Percentiles rank a stretch among this genome's conserved stretches.
These are phyloP conservation scores for Dasysyrphus tricinctus DNA, from an alignment of 2,888 invertebrate genomes.

Conservation along the genomic window DNA sequence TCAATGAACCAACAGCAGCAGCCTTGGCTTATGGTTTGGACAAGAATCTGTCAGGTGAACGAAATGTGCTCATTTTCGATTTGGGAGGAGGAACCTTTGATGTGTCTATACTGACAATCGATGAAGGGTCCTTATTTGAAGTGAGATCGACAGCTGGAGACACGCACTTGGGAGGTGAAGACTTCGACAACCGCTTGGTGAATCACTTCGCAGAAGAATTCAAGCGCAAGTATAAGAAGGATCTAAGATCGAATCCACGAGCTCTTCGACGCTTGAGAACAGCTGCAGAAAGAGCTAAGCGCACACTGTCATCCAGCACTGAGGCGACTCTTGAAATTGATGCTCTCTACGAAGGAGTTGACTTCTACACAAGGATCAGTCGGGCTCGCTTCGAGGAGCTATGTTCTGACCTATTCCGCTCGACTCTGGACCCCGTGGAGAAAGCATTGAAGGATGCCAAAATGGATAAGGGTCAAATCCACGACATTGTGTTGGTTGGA, in stretches of 20 bases:
- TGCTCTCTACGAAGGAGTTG: constrained; percentile 89
- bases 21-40: constrained; percentile 96
- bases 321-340: constrained; percentile 91
- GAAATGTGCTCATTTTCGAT: constrained; percentile 88
- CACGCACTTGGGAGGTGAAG: constrained; percentile 96
- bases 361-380: constrained; percentile 89
- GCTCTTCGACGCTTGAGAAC: constrained; percentile 89
- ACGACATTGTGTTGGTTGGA: constrained; percentile 92
- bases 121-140: constrained; percentile 94
- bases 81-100: constrained; percentile 93
- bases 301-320: constrained; percentile 90
- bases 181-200: constrained; percentile 95
- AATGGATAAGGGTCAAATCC: constrained; percentile 89
- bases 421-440: constrained; percentile 90
- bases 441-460: constrained; percentile 91
- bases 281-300: constrained; percentile 91
- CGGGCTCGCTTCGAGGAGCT: constrained; percentile 91
- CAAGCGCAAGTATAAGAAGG: constrained; percentile 90
- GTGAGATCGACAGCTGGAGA: constrained; percentile 98
- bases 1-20: constrained; percentile 96
- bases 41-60: constrained; percentile 90
- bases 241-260: constrained; percentile 87
- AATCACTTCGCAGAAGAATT: constrained; percentile 94
- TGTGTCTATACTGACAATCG: constrained; percentile 96
- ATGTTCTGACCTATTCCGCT: constrained; percentile 88